Conservation (phyloP, 2,113 vertebrate genomes). For the Peromyscus maniculatus region DNA sequence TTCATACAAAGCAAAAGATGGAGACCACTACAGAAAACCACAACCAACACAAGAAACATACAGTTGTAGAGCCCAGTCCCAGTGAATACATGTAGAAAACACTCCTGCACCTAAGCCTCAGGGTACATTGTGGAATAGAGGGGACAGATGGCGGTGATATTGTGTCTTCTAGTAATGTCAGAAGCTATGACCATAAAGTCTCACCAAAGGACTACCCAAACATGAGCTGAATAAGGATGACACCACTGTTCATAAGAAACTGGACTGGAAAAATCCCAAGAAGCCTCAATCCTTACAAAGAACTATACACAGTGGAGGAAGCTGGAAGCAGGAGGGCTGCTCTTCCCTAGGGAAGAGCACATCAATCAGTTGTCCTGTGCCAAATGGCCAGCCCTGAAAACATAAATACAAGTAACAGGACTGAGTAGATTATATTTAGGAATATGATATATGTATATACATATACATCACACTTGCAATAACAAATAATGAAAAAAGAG, state of each 20-base stretch:
- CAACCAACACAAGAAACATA: not conserved
- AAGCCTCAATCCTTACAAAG: not conserved
- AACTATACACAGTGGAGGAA: not conserved
- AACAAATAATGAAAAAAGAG: not conserved
- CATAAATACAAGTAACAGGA: not conserved
- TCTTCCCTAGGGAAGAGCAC: not conserved
- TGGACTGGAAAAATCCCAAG: not conserved
- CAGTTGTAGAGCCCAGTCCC: not conserved
- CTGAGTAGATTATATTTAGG: not conserved
- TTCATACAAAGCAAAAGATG: not conserved
- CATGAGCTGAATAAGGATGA: not conserved
- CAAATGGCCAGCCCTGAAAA: not conserved
- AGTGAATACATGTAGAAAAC: not conserved
- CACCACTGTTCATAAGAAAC: not conserved
- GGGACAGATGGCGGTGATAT: not conserved
- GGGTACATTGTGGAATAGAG: not conserved
- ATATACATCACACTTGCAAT: not conserved
- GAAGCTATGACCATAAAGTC: not conserved
- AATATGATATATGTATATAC: not conserved
- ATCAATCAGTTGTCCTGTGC: not conserved
- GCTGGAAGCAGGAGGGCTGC: not conserved
- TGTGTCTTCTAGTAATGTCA: not conserved
- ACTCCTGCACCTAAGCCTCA: not conserved
- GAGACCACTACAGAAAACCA: not conserved
- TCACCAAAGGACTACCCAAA: not conserved